phyloP scores from a whole-genome alignment of 1,140 invertebrate species.

The Grapholita molesta region DNA sequence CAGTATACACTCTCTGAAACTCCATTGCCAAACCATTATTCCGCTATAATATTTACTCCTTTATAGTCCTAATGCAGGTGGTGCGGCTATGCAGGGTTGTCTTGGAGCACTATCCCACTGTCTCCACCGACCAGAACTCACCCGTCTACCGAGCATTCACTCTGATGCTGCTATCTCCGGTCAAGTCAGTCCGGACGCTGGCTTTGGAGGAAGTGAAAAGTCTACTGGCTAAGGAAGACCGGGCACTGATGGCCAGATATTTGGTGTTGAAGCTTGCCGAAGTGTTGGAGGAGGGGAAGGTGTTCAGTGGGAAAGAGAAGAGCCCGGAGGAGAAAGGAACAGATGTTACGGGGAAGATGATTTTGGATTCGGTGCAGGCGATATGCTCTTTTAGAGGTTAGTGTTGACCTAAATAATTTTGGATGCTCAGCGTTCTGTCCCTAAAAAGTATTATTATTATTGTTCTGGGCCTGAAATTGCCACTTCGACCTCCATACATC shows the following conservation, averaged over 20 bases:
- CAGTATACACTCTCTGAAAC: too few species aligned
- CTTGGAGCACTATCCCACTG: slow-evolving; percentile 60
- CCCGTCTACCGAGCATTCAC: slow-evolving; percentile 59
- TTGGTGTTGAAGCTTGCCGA: slow-evolving; percentile 61
- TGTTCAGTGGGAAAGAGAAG: slow-evolving; percentile 57
- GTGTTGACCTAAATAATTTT: too few species aligned
- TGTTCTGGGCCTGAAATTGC: too few species aligned
- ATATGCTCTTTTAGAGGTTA: slow-evolving; percentile 74
- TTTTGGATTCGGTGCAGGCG: slow-evolving; percentile 73
- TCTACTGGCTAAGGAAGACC: slow-evolving; percentile 44
- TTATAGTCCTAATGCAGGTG: slow-evolving; percentile 75
- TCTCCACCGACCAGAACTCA: slow-evolving; percentile 52
- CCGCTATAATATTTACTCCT: slow-evolving; percentile 73
- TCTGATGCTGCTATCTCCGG: slow-evolving; percentile 48
- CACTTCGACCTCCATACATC: too few species aligned
- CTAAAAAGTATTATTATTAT: too few species aligned
- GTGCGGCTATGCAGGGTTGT: slow-evolving; percentile 68
- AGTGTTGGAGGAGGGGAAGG: slow-evolving; percentile 67
- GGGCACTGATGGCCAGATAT: slow-evolving; percentile 49
- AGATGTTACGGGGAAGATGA: slow-evolving; percentile 70
- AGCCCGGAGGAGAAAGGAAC: slow-evolving; percentile 50
- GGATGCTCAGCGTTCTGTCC: too few species aligned
- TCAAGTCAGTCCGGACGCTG: slow-evolving; percentile 42
- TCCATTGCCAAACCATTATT: slow-evolving; percentile 23
- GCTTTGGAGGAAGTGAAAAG: slow-evolving; percentile 53